These are phyloP conservation scores for Trematocara macrostoma DNA, from an alignment of 2,113 vertebrate genomes.

Conservation along the genomic window DNA sequence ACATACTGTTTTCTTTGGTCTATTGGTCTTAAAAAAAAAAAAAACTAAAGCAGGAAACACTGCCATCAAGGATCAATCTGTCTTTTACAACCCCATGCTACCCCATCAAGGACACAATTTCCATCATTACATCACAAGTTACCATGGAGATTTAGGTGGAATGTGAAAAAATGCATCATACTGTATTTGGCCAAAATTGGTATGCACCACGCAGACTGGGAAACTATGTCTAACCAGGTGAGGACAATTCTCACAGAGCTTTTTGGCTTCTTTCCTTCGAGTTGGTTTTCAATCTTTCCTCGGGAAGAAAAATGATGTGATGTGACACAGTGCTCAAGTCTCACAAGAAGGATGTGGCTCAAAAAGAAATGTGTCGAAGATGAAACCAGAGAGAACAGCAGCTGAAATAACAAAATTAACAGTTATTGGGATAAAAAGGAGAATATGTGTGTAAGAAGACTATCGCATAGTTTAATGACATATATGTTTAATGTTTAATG, in stretches of 20 bases:
- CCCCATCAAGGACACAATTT: neutral
- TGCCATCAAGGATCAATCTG: neutral
- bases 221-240: neutral
- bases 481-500: too few relatives aligned
- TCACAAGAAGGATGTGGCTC: neutral
- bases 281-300: neutral
- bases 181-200: neutral
- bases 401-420: neutral
- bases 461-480: too few relatives aligned
- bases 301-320: neutral
- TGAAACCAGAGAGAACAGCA: neutral
- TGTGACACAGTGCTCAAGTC: neutral
- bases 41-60: neutral
- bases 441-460: neutral
- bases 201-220: neutral
- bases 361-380: neutral
- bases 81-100: neutral
- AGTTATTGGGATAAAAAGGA: neutral
- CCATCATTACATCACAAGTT: neutral
- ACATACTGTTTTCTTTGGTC: neutral
- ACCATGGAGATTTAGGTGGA: neutral
- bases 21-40: neutral
- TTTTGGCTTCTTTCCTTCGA: neutral
- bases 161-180: neutral
- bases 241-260: neutral